phyloP scores from a whole-genome alignment of 2,888 invertebrate genomes.

The Ormyrus pomaceus region DNA sequence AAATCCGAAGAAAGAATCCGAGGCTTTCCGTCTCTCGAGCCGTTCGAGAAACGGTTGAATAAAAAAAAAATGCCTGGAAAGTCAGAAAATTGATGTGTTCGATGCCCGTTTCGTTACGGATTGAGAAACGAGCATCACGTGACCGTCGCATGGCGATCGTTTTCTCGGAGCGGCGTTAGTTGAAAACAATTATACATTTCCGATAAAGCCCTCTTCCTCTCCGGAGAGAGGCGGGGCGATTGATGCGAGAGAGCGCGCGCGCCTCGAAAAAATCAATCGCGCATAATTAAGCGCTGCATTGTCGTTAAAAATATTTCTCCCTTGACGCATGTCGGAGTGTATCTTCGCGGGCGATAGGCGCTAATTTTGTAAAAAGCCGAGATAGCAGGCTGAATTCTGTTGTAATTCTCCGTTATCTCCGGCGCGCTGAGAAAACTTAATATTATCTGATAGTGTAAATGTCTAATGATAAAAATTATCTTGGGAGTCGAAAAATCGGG shows the following conservation, averaged over 20 bases:
- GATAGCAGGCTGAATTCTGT: too few relatives aligned
- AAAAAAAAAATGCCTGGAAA: background rate
- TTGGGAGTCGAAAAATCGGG: too few relatives aligned
- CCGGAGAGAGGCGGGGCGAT: too few relatives aligned
- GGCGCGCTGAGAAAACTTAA: too few relatives aligned
- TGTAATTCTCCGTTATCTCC: too few relatives aligned
- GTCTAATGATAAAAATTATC: too few relatives aligned
- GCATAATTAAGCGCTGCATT: slow-evolving; percentile 30
- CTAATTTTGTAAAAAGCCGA: too few relatives aligned
- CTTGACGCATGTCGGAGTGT: background rate
- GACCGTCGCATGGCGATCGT: slow-evolving; percentile 27
- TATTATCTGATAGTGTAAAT: too few relatives aligned
- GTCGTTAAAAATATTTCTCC: slow-evolving; percentile 22
- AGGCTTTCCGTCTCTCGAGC: background rate
- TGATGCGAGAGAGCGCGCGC: background rate
- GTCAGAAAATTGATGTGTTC: slow-evolving; percentile 19
- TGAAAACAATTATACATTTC: slow-evolving; percentile 45
- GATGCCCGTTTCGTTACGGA: slow-evolving; percentile 38
- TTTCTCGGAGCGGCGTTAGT: slow-evolving; percentile 17
- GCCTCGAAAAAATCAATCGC: slow-evolving; percentile 28
- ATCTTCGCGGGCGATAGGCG: background rate
- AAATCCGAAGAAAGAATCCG: too few relatives aligned
- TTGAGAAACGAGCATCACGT: slow-evolving; percentile 45
- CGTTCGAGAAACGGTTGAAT: too few relatives aligned
- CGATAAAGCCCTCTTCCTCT: slow-evolving; percentile 35